Evolutionary conservation across 1,140 invertebrate genomes (phyloP), one percentile per base, ranked within the genome.

Genomic region (Meloidogyne floridensis): DNA sequence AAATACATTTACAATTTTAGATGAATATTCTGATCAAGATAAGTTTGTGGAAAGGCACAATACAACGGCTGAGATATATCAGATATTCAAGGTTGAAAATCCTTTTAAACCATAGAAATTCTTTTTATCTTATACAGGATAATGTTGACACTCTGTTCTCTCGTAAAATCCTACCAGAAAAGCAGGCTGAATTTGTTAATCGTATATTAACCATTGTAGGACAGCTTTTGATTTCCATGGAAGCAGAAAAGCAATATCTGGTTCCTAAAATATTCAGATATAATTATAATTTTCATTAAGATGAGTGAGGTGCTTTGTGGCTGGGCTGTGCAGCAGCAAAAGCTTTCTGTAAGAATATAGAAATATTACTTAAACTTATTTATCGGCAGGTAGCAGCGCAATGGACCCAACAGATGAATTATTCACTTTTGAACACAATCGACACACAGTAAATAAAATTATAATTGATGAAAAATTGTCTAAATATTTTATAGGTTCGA

Each of bases 161-260:
- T 11, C 83, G 83, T 11, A 83, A 82, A 75, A 73, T 90, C 59
- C 10, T 76, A n/a, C 74, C 81, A 54, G 59, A 82, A 15, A 87
- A 89, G n/a, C 84, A 88, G 56, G 54, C 77, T 10, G n/a, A 83
- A n/a, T 77, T 86, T 42, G 72, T 90, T 11, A 73, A 86, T 84
- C 82, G 78, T 51, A 87, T 88, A 54, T 72, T 83, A 32, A 15
- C 20, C 11, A 85, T 51, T 7, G 74, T 65, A 10, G 84, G 87
- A 47, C 71, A 75, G 18, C 56, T 90, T 75, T 54, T 84, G 11
- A 73, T 77, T 9, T 87, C 86, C 0, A 85, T 89, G 53, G 89
- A 90, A 51, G 89, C 88, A 51, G 88, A 89, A 75, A 89, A 89
- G 81, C 87, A 90, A 76, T 89, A 90, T 81, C 80, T 89, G 72